A percentile compares a stretch with the other conserved stretches of the same genome.
phyloP scores from a whole-genome alignment of 2,888 invertebrate genomes.

The Agonum fuliginosum region DNA sequence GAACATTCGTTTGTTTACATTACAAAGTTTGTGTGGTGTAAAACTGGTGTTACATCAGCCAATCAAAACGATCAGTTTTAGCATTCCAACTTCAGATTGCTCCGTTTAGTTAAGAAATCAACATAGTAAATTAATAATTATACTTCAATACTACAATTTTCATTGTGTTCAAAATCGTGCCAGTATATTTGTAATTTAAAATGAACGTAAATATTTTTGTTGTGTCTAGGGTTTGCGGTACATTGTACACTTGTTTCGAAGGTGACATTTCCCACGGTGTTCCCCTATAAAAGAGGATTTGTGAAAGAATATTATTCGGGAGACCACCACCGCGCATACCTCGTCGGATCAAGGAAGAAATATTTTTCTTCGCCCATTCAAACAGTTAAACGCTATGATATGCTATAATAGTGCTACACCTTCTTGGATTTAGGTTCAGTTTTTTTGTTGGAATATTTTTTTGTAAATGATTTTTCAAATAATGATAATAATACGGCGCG shows the following conservation, averaged over 20 bases:
- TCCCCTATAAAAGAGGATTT: slow-evolving; percentile 44
- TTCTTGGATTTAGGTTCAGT: neutral
- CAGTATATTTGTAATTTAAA: neutral
- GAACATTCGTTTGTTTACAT: no score
- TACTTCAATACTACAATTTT: no score
- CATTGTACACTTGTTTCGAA: slow-evolving; percentile 46
- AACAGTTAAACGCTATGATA: neutral
- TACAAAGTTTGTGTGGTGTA: no score
- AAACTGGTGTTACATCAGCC: no score
- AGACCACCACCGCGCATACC: slow-evolving; percentile 26
- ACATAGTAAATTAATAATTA: no score
- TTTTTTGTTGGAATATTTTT: no score
- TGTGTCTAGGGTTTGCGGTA: neutral
- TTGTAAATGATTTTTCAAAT: no score
- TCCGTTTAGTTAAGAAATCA: no score
- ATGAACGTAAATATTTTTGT: slow-evolving; percentile 12
- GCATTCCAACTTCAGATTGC: no score
- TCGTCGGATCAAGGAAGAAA: slow-evolving; percentile 28
- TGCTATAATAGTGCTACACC: neutral
- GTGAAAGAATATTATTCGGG: slow-evolving; percentile 41
- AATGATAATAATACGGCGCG: no score
- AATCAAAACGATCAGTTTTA: no score
- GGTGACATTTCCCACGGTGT: slow-evolving; percentile 49
- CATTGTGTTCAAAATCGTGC: no score
- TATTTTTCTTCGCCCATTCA: slow-evolving; percentile 33